phyloP scores from a whole-genome alignment of 1,140 invertebrate genomes.

The Drosophila albomicans region DNA sequence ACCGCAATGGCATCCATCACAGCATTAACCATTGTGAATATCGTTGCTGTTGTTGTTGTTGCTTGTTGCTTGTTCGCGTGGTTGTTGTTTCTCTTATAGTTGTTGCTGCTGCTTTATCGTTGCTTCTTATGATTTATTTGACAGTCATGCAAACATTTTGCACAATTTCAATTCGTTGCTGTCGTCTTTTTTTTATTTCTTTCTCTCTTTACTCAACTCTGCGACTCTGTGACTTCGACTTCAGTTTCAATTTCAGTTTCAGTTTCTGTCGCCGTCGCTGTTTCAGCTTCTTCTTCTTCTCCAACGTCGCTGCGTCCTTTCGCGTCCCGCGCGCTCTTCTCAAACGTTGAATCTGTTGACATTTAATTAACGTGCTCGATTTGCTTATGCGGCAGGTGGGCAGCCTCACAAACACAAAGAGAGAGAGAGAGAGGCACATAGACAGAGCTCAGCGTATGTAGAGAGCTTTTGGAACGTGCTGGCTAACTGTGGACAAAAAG shows the following conservation, averaged over 20 bases:
- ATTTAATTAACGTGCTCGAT: conserved; percentile 78
- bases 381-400: conserved; percentile 71
- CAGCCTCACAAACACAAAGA: conserved; percentile 25
- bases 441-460: conserved; percentile 1
- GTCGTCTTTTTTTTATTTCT: conserved; percentile 24
- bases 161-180: conserved; percentile 66
- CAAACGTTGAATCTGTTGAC: conserved; percentile 64
- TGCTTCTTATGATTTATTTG: conserved; percentile 71
- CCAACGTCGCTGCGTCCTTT: conserved; percentile 40
- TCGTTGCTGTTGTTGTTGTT: conserved; percentile 30
- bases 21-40: conserved; percentile 77
- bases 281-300: conserved; percentile 13
- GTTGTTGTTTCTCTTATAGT: conserved; percentile 10
- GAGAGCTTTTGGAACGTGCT: conserved; percentile 42
- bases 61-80: conserved; percentile 8
- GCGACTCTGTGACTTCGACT: too few species aligned
- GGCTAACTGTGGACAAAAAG: conserved; percentile 50
- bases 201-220: conserved; percentile 13
- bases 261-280: conserved; percentile 27
- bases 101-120: conserved; percentile 30
- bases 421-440: conserved; percentile 4
- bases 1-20: conserved; percentile 84
- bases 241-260: conserved; percentile 16
- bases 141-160: conserved; percentile 68
- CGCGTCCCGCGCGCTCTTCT: conserved; percentile 51